Evolutionary conservation across 2,797 vertebrate species (phyloP), one percentile per base, ranked within the genome.

Genomic region (Selene dorsalis): DNA sequence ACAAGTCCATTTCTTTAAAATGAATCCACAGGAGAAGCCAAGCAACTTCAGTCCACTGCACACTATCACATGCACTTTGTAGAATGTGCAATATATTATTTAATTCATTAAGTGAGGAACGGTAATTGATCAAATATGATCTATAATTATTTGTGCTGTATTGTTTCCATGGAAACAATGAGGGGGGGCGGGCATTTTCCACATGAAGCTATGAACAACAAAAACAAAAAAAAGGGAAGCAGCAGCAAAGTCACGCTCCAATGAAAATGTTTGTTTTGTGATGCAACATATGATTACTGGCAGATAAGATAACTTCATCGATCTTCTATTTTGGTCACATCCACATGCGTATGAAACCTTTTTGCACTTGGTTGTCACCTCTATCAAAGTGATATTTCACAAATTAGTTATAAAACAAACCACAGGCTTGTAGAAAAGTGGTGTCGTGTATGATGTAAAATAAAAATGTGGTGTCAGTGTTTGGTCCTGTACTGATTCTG

Each of bases 1-100:
- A 8, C 32, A 35, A 35, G 32, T 35, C 32, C 32, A 35, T 35
- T 35, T 35, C 57, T 56, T 74, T 64, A 3, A 45, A 69, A 48
- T 43, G 50, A 87, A 82, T 85, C 74, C 48, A 69, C 45, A 10
- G 43, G 69, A 65, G 76, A 80, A 77, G 75, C 57, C 52, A 4
- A 50, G 76, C 77, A 38, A 38, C 47, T 39, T 3, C 24, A 75
- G 67, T 62, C 32, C 50, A n/a, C n/a, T 28, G 73, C 79, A 87
- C 61, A 61, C 64, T 53, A 64, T 38, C 24, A n/a, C 63, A 22
- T 1, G 24, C 3, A 48, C 35, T 58, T 26, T 30, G 22, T 13
- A 32, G 17, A 26, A 47, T 47, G 24, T 53, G 66, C 43, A 57
- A 47, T 24, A 47, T 35, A 35, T 35, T 8, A 35, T 65, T 56